Evolutionary conservation across 1,140 invertebrate genomes (phyloP), one percentile per base, ranked within the genome.

Genomic region (Nasonia vitripennis): DNA sequence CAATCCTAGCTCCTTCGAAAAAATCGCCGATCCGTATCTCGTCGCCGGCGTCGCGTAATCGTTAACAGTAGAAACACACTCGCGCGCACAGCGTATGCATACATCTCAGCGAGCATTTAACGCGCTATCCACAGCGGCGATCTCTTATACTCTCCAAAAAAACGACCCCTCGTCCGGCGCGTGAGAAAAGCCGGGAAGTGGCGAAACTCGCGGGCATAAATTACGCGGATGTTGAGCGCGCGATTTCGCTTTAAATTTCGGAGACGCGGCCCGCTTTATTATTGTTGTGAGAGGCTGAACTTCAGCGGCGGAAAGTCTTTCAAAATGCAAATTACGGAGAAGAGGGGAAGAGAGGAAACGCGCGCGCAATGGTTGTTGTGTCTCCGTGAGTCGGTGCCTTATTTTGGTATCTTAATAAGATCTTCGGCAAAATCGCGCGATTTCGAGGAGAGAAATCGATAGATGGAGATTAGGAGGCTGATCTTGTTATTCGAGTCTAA

Each of bases 251-350:
- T 78, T 41, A 10, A 78, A 37, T 78, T 75, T n/a, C 11, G 6
- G 45, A 34, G 37, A 71, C 71, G 17, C 48, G 9, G 23, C 20
- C 27, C 17, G 37, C 5, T 78, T 84, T 78, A 84, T 84, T 84
- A 62, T 71, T 78, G 74, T 71, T 78, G 12, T 4, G 81, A 9
- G 23, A 27, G 70, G 23, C 2, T 7, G 68, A 71, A 34, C n/a
- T 17, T 4, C 1, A 74, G 3, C 7, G 55, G 17, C 20, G 74
- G 48, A 27, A 48, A 77, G 67, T 84, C 83, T 79, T 84, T 84
- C 83, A 84, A 84, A 84, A 84, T 84, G 83, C 68, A 79, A 84
- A 84, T 84, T 71, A 20, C 20, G n/a, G 41, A 71, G 41, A 55
- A 27, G 68, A 27, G 27, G 27, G 27, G 27, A 27, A 27, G 27